Evolutionary conservation across 2,113 vertebrate genomes (phyloP), one percentile per base, ranked within the genome.

Genomic region (Pseudorhombus dupliciocellatus): DNA sequence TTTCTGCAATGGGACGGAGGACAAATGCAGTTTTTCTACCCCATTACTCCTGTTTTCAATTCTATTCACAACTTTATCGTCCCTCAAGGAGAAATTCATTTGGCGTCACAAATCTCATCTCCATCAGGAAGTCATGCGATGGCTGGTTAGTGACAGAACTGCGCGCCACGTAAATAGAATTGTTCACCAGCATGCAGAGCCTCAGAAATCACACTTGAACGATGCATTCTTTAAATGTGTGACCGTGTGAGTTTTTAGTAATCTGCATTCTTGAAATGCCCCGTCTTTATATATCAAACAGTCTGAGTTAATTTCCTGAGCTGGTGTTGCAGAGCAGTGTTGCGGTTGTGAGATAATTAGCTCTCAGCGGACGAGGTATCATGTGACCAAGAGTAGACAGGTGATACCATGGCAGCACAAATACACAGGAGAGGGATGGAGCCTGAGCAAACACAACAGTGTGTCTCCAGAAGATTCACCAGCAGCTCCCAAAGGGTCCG

Each of bases 41-140:
- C 88, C 88, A 91, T 91, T 89, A 90, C 85, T 81, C 80, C 60
- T 25, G 66, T 86, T 91, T 88, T 88, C 83, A 84, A 84, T 91
- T 89, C 81, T 62, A 81, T 89, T 88, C 88, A 89, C 89, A 87
- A 89, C 83, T 90, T 92, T 89, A 90, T 88, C 63, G 86, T 80
- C 86, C 84, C 88, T 86, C 89, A 87, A 88, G 89, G 89, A 89
- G 84, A 85, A 87, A 87, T 89, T 86, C 76, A 89, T 90, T 88
- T 82, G 63, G 68, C 80, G 75, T 88, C 84, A 77, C 88, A 90
- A 90, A 91, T 90, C 86, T 90, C 84, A 81, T 89, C 84, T 87
- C 84, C 84, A 89, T 90, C 87, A 83, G 61, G 85, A 91, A 86
- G 87, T 77, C 76, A 77, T 82, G 74, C 71, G 53, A 75, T 79